Base-by-base conservation (phyloP, 2,888 invertebrate species). In the Anodontia alba region DNA sequence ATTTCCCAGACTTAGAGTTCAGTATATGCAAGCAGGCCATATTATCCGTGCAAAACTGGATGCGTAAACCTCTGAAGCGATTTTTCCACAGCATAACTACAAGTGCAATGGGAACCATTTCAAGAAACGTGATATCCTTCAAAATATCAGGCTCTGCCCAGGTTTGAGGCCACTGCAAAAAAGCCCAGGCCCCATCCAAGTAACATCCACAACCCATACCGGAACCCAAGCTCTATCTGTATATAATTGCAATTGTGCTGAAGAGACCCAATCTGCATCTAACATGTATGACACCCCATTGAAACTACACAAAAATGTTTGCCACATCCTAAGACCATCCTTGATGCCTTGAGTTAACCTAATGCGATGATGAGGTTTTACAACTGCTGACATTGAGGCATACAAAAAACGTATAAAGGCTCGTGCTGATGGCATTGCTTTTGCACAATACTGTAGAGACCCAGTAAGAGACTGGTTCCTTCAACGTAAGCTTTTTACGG, bases 321-420 rank as follows among this genome's bases (percentile, higher is more conserved):
- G 26, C 78, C 77, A 81, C 33, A 75, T 43, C 10, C 70, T 15
- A n/a, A 62, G 57, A 31, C 73, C 79, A 20, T 75, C 73, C 31
- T 46, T 76, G 17, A 82, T 26, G 12, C 17, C 43, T 23, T 29
- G n/a, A 17, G 36, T 71, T 12, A 79, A 33, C 46, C 76, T 46
- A 36, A 79, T 62, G 43, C 36, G 70, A 66, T 79, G 76, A 42
- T 73, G 36, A 20, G 46, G 54, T 42, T 46, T 73, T 67, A 38
- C 43, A 2, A 51, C 57, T 10, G 49, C 20, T 0, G 70, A 69
- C 62, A 73, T 72, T 0, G 36, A 42, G 43, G 75, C 82, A 66
- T 77, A 77, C 17, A 74, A 54, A 17, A 74, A 36, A 17, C 77
- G 57, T 20, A 38, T 76, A 29, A 70, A 83, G 0, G 77, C 79